Percentiles rank a stretch among this genome's conserved stretches.
Evolutionary conservation across 2,888 invertebrate genomes (phyloP).

Genomic region (Choreutis nemorana): DNA sequence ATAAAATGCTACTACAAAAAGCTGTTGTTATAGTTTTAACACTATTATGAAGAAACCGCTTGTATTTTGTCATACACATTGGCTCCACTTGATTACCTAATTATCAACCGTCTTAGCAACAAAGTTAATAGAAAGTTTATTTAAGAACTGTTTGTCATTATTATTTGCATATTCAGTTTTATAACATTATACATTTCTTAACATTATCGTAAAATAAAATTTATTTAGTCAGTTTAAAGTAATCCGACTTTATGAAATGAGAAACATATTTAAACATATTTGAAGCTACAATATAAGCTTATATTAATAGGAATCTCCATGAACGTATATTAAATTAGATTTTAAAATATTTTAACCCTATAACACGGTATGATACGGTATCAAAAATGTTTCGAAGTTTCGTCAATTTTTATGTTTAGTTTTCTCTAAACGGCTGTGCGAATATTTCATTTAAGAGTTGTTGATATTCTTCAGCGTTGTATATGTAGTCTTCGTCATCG

Average conservation of each 20-base stretch:
- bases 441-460: slow-evolving; percentile 55
- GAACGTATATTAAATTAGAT: too few species aligned
- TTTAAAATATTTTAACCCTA: too few species aligned
- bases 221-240: slow-evolving; percentile 1
- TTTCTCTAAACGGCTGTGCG: slow-evolving; percentile 59
- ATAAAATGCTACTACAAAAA: too few species aligned
- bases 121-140: too few species aligned
- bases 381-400: neutral
- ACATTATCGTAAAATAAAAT: slow-evolving; percentile 1
- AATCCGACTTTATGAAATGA: too few species aligned
- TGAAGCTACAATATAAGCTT: slow-evolving; percentile 14
- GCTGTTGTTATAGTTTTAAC: too few species aligned
- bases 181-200: neutral
- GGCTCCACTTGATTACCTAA: too few species aligned
- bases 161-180: too few species aligned
- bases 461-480: slow-evolving; percentile 54
- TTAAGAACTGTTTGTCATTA: too few species aligned
- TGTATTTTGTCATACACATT: too few species aligned
- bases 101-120: too few species aligned
- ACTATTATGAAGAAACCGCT: too few species aligned
- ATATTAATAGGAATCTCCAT: slow-evolving; percentile 35
- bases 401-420: slow-evolving; percentile 20
- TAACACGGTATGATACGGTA: neutral
- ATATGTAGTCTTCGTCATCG: slow-evolving; percentile 51
- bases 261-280: slow-evolving; percentile 4